Evolutionary conservation across 1,140 invertebrate genomes (phyloP).

Genomic region (Atta cephalotes): DNA sequence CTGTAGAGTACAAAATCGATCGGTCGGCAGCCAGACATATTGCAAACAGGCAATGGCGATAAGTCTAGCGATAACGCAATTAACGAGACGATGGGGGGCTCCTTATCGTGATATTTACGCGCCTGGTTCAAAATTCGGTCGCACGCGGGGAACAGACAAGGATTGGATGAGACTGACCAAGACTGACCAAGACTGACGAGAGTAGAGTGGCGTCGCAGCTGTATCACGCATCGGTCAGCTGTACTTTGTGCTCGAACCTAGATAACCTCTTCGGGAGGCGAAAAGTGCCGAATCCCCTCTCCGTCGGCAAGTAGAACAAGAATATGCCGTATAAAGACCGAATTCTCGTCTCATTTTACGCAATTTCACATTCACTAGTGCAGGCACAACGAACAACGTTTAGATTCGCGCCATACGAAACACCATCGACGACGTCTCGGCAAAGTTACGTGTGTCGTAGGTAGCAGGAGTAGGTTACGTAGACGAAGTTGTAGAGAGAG

Average conservation of each 20-base stretch:
- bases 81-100: neutral
- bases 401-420: neutral
- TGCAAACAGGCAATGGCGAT: neutral
- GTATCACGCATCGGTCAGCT: slow-evolving; percentile 79
- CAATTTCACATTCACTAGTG: neutral
- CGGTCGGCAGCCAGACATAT: neutral
- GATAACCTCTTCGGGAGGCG: slow-evolving; percentile 79
- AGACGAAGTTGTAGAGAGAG: neutral
- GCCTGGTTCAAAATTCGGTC: slow-evolving; percentile 46
- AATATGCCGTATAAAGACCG: slow-evolving; percentile 1
- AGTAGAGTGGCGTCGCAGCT: slow-evolving; percentile 51
- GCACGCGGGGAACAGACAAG: neutral
- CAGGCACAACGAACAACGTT: neutral
- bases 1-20: neutral
- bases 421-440: neutral
- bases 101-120: slow-evolving; percentile 32
- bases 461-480: neutral
- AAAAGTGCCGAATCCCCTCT: slow-evolving; percentile 23
- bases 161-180: neutral
- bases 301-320: neutral
- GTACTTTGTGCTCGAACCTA: slow-evolving; percentile 82
- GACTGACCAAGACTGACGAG: neutral
- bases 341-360: slow-evolving; percentile 2
- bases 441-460: neutral
- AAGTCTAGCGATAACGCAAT: neutral